Base-by-base conservation (phyloP, 2,888 invertebrate species). In the Leptinotarsa tumamoca region DNA sequence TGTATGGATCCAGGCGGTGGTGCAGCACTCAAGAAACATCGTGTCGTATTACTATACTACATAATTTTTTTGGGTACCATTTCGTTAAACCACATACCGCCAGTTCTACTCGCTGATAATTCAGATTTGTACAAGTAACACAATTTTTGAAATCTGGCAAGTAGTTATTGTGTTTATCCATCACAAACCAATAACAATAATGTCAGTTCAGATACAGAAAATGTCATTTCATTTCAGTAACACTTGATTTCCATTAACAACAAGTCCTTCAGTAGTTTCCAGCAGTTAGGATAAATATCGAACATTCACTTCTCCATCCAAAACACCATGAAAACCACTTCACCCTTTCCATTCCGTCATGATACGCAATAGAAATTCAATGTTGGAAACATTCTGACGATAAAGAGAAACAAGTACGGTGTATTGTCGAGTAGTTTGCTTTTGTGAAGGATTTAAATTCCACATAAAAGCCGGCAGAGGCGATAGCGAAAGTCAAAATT, bases 401-500 rank as follows among this genome's bases (percentile, higher is more conserved):
- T 72, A 77, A 63, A 74, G 66, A 66, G 50, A 74, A 71, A 77
- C 72, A 74, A 74, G 74, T 61, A 56, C 69, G 54, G 70, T 27
- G 63, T 63, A 75, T 75, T 72, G 75, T 75, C 50, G 56, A 63
- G 70, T 49, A 77, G 72, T 77, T 74, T 63, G 63, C 33, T 63
- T n/a, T 33, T 63, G 66, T 73, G 58, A n/a, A 63, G 73, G 78
- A 80, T 80, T 80, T 77, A 74, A 79, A 80, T 78, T 80, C 76
- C 77, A 75, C 66, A 73, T 74, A 75, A 72, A 58, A 75, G 68
- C 58, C 75, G 68, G 72, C 78, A 75, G 68, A 75, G 80, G 78
- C 80, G 71, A 76, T 79, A 73, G 78, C 70, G 75, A 75, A 83
- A 84, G 84, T 85, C 83, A 84, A 84, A 85, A 86, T 86, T 86